Base-by-base conservation (phyloP, 2,888 invertebrate species). In the Arrhopalites spinosus region DNA sequence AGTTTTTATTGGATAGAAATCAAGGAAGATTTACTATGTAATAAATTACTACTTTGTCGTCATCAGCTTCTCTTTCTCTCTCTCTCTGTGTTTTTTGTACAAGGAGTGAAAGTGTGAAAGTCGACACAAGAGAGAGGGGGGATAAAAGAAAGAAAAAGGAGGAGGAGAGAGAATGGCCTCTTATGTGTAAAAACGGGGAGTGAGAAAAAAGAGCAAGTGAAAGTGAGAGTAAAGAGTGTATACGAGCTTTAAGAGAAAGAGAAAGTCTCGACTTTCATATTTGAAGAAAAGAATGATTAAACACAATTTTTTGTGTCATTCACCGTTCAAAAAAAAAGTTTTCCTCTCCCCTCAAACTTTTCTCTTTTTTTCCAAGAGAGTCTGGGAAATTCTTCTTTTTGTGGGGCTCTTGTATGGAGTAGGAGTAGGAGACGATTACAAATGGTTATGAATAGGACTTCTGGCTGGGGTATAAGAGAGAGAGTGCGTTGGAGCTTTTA, bases 301-400 rank as follows among this genome's bases (percentile, higher is more conserved):
- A 53, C n/a, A 53, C 53, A n/a, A 53, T 53, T 53, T 53, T 53
- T 53, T 53, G n/a, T n/a, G 53, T 53, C 53, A 53, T 53, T 53
- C 53, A 53, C 5, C 5, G 20, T 50, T 50, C 50, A n/a, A 50
- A 2, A 15, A n/a, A n/a, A 47, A n/a, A n/a, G 15, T 53, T 53
- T 53, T 20, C 53, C n/a, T 53, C 20, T 53, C 1, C 2, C 5
- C 53, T n/a, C 20, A 20, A 20, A n/a, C 20, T 20, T 53, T 20
- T 53, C 53, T 53, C 53, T 20, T 20, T 20, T 53, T n/a, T 8
- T 53, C 20, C n/a, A 20, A 8, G 23, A 23, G 20, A 8, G 53
- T n/a, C 5, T n/a, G n/a, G 15, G 5, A 1, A 5, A 20, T 20
- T 11, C 53, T 53, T 53, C n/a, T 23, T 20, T 23, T 23, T 5